These are phyloP conservation scores for Trachymyrmex septentrionalis DNA, from an alignment of 1,140 invertebrate genomes.

Conservation along the genomic window DNA sequence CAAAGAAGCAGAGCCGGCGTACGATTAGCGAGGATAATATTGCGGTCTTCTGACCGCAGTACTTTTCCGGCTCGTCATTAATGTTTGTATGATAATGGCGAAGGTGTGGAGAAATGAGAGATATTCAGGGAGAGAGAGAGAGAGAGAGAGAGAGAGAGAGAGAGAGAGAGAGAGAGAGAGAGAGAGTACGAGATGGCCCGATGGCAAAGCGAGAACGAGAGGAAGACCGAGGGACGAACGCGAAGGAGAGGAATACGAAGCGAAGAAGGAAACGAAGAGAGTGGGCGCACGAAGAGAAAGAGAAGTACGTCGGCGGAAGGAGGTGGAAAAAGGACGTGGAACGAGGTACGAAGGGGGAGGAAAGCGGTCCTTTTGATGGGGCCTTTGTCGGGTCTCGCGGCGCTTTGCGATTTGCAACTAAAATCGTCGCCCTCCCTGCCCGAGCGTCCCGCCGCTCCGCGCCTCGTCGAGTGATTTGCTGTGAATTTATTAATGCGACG, in stretches of 20 bases:
- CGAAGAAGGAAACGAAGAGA: constrained; percentile 44
- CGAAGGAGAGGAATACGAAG: constrained; percentile 46
- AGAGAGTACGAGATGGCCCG: constrained; percentile 23
- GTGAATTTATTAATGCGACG: constrained; percentile 85
- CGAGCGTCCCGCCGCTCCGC: constrained; percentile 56
- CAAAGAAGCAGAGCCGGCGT: constrained; percentile 65
- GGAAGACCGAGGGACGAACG: constrained; percentile 29
- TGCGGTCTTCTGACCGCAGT: constrained; percentile 77
- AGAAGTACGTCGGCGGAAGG: constrained; percentile 58
- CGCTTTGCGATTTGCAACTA: constrained; percentile 86
- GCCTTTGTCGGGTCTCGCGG: constrained; percentile 86
- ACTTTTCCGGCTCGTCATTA: constrained; percentile 85
- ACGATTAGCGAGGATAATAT: constrained; percentile 82
- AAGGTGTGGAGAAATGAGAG: constrained; percentile 84
- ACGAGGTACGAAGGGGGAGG: constrained; percentile 60
- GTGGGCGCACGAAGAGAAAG: constrained; percentile 53
- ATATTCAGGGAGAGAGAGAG: constrained; percentile 47
- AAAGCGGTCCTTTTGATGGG: constrained; percentile 84
- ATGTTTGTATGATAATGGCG: constrained; percentile 86
- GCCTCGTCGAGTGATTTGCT: constrained; percentile 81
- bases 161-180: constrained; percentile 21
- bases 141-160: constrained; percentile 24
- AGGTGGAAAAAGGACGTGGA: constrained; percentile 53
- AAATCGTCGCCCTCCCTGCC: constrained; percentile 83
- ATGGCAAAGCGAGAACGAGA: constrained; percentile 46